Evolutionary conservation across 2,797 vertebrate species (phyloP), one percentile per base, ranked within the genome.

Genomic region (Nannoperca obscura): DNA sequence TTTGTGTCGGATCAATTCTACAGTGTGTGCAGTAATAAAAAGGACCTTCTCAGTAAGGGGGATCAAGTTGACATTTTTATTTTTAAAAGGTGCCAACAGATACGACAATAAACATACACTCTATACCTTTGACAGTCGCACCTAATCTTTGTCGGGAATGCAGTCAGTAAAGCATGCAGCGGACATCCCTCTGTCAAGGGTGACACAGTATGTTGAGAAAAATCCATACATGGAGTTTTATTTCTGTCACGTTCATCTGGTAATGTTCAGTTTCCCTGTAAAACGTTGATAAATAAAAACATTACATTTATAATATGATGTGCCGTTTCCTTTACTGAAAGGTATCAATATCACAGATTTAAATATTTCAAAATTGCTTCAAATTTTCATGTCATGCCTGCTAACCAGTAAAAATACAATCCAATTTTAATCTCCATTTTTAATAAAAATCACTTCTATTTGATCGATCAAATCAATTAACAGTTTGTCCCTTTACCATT

Each of bases 201-300:
- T 76, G 78, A 87, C 32, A 67, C 14, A 40, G 50, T 58, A 59
- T 46, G 19, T 22, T 54, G 38, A 46, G 8, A 76, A 69, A 84
- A 78, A 85, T 67, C 47, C 0, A 83, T 70, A 47, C 61, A 50
- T 30, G 17, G 34, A 57, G 47, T 15, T 11, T 22, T 70, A n/a
- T 61, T 47, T 24, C 15, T 40, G 19, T 65, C 34, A 24, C 58
- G 38, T 42, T 3, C n/a, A 11, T 27, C 38, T 52, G 55, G 5
- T 24, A 7, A 14, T 58, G 17, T 47, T 42, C 47, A 60, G 2
- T 6, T 46, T 47, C 66, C 7, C 22, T 42, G 44, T 2, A 20
- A 49, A 69, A 60, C 57, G 24, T 50, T 15, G 34, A 46, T n/a
- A 20, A 7, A 49, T 53, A 3, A 10, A 46, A 57, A 36, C 36